Evolutionary conservation across 2,797 vertebrate species (phyloP), one percentile per base, ranked within the genome.

Genomic region (Tadarida brasiliensis): DNA sequence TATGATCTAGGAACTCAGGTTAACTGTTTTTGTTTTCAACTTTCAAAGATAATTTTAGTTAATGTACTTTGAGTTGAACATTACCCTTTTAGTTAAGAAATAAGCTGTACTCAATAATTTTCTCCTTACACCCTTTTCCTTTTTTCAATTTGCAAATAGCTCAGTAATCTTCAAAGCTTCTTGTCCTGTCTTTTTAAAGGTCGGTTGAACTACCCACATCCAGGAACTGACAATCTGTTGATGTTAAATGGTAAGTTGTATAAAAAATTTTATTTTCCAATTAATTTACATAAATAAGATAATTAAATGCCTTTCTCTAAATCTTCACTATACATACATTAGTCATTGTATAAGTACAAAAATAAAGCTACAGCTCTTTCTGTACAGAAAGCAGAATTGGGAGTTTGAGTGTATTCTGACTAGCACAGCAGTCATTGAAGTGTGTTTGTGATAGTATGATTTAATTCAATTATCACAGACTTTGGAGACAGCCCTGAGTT

Each of bases 171-270:
- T 97, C 61, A 94, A 73, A 86, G 54, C 77, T 59, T 22, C 47
- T 30, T 96, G 96, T 94, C 28, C 47, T 92, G 5, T 97, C 94
- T 97, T 94, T 97, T 97, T 98, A 98, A 98, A 99, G 99, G 99
- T 99, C 99, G 99, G 94, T 98, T 99, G 98, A 99, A 99, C 99
- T 99, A 99, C 97, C 99, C 99, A 96, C 99, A 99, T 99, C 99
- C 99, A 35, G 99, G 99, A 98, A 99, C 99, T 97, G 99, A 99
- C 97, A 99, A 99, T 99, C 99, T 99, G 97, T 99, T 99, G 98
- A 99, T 99, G 99, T 99, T 99, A 98, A 99, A 99, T 98, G 99
- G 99, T 99, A 99, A 99, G 99, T 99, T 98, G 98, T 97, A 93
- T 91, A 76, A 78, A 92, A 97, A 91, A 96, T 96, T 97, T 98